Evolutionary conservation across 2,113 vertebrate species (phyloP).

Genomic region (Sinocyclocheilus maitianheensis): DNA sequence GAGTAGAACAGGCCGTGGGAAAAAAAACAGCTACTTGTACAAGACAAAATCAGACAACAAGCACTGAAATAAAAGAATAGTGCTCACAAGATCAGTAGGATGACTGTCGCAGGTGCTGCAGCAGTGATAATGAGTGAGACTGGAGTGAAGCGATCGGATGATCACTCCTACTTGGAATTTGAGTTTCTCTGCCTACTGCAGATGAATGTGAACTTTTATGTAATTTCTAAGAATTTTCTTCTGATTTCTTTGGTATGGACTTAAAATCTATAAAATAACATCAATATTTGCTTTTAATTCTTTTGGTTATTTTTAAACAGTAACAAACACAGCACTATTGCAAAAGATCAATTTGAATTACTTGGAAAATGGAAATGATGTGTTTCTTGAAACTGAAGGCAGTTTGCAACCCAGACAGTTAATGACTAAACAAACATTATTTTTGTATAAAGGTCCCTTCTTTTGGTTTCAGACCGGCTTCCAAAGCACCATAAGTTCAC

Average conservation of each 20-base stretch:
- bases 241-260: too few relatives aligned
- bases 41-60: slow-evolving; percentile 7
- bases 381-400: not conserved
- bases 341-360: not conserved
- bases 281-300: too few relatives aligned
- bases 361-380: not conserved
- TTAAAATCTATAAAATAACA: too few relatives aligned
- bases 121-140: not conserved
- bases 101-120: not conserved
- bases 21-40: not conserved
- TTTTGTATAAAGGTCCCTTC: not conserved
- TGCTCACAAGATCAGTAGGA: not conserved
- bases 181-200: not conserved
- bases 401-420: not conserved
- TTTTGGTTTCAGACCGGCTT: not conserved
- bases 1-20: not conserved
- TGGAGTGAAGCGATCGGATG: not conserved
- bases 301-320: not conserved
- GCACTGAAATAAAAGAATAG: not conserved
- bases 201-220: not conserved
- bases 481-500: not conserved
- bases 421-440: too few relatives aligned
- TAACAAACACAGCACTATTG: not conserved
- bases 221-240: too few relatives aligned
- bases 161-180: not conserved